Evolutionary conservation across 1,140 invertebrate genomes (phyloP).

Genomic region (Drosophila parabipectinata): DNA sequence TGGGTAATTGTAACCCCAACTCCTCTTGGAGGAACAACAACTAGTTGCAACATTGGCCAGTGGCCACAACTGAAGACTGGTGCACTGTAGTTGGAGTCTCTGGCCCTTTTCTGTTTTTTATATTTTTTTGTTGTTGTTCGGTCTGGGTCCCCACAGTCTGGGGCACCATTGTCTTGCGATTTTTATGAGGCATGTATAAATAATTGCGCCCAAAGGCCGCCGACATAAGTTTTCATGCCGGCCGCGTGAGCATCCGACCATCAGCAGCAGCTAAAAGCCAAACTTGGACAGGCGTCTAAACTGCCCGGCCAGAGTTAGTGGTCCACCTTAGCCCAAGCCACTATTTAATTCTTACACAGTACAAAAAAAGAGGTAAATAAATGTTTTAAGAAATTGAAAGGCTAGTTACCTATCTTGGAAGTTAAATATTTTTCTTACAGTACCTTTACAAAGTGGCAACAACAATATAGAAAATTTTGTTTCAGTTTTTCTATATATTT

Average conservation of each 20-base stretch:
- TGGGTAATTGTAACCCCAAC: constrained; percentile 29
- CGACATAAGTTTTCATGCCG: constrained; percentile 82
- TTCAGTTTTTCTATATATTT: constrained; percentile 30
- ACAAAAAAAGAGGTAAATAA: neutral
- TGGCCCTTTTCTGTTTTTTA: constrained; percentile 2
- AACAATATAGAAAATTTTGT: constrained; percentile 46
- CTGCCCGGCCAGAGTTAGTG: constrained; percentile 33
- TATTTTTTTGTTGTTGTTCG: constrained; percentile 1
- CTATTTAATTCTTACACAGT: constrained; percentile 16
- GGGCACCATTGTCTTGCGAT: constrained; percentile 76
- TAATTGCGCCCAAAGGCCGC: constrained; percentile 82
- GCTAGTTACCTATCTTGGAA: too few species aligned
- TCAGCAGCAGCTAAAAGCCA: constrained; percentile 45
- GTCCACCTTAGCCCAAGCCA: constrained; percentile 39
- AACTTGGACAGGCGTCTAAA: constrained; percentile 49
- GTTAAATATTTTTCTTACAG: neutral
- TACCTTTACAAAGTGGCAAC: constrained; percentile 16
- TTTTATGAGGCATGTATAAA: constrained; percentile 83
- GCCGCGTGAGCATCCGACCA: constrained; percentile 66
- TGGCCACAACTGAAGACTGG: constrained; percentile 44
- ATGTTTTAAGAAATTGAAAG: neutral
- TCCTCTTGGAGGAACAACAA: constrained; percentile 51
- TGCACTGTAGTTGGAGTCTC: constrained; percentile 55
- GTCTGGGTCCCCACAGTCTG: constrained; percentile 19
- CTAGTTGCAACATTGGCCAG: constrained; percentile 47